phyloP scores from a whole-genome alignment of 92 coral and sea anemone genomes.

The Epizoanthus scotinus region DNA sequence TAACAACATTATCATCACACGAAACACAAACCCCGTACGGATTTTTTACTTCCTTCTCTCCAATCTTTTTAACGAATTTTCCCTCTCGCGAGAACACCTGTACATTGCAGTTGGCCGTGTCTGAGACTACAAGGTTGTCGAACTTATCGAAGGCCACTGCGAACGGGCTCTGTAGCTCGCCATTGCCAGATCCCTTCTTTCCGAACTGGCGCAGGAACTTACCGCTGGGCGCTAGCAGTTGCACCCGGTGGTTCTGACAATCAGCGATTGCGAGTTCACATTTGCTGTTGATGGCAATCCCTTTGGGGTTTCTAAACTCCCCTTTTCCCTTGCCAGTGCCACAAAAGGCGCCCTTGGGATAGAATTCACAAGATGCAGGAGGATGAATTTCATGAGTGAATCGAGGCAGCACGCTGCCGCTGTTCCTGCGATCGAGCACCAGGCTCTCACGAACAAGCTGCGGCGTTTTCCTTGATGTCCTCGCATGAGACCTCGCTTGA shows the following conservation, averaged over 20 bases:
- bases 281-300: conserved; percentile 28
- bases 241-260: conserved; percentile 35
- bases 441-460: conserved; percentile 19
- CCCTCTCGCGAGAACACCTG: conserved; percentile 30
- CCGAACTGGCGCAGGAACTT: conserved; percentile 28
- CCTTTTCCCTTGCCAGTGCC: conserved; percentile 37
- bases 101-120: conserved; percentile 16
- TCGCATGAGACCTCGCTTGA: conserved; percentile 4
- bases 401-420: neutral
- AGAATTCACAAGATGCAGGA: conserved; percentile 25
- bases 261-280: conserved; percentile 38
- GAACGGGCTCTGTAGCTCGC: conserved; percentile 20
- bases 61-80: conserved; percentile 29
- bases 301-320: conserved; percentile 30
- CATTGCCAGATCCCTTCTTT: conserved; percentile 35
- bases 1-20: conserved; percentile 14
- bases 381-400: conserved; percentile 15
- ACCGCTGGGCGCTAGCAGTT: conserved; percentile 19
- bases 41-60: conserved; percentile 8
- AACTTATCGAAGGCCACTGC: conserved; percentile 26
- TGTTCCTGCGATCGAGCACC: conserved; percentile 12
- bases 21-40: conserved; percentile 35
- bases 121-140: conserved; percentile 29
- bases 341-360: conserved; percentile 34
- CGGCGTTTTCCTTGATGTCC: conserved; percentile 9